Evolutionary conservation across 2,888 invertebrate species (phyloP), one percentile per base, ranked within the genome.

Genomic region (Archips crataeganus): DNA sequence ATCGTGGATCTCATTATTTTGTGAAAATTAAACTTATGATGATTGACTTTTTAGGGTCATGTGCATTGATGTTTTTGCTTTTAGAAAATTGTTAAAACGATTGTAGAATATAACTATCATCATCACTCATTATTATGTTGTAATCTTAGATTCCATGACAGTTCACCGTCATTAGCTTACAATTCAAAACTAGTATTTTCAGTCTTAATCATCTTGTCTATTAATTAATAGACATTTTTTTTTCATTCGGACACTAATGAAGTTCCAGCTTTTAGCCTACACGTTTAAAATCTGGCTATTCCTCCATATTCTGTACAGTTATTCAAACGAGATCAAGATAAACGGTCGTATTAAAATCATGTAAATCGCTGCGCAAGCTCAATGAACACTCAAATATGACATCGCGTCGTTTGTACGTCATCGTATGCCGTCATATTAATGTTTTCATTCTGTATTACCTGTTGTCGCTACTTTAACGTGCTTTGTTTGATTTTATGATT

Each of bases 391-490:
- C 34, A 15, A 36, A n/a, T 36, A 13, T 63, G 45, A 63, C 45
- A 64, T 9, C 34, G 47, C 64, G 64, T 32, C 32, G 47, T 34
- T 3, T 3, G 47, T 32, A 47, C 49, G 64, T 64, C 64, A 64
- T 64, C 47, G 11, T n/a, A 13, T 34, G 47, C 23, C 64, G 34
- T 49, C 45, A 64, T 49, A 45, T 23, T 64, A 64, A 64, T 64
- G 64, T 49, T 32, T 64, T 64, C 64, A 64, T 60, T 60, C 8
- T 8, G 36, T 13, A 4, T 60, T 32, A 23, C 11, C 32, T 23
- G 57, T 32, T 23, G 32, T 47, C 10, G 23, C 13, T 13, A 45
- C 63, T 63, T 57, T 57, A 11, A 10, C 57, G 11, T 23, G 36
- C 45, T 32, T 63, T 63, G 63, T 63, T 49, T 49, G 42, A 49